These are phyloP conservation scores for Achlya flavicornis DNA, from an alignment of 2,888 invertebrate genomes.

Conservation along the genomic window DNA sequence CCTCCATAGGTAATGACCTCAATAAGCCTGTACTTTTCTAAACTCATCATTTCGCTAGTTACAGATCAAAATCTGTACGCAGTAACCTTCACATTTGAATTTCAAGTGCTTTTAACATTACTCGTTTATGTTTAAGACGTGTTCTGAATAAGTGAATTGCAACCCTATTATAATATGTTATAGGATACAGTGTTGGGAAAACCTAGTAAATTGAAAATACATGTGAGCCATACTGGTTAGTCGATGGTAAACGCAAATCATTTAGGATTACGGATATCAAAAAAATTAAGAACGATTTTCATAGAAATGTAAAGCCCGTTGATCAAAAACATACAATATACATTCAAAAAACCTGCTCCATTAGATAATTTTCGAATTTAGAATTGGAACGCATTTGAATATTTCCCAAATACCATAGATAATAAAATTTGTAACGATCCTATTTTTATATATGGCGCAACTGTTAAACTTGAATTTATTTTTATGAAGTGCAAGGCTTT, in stretches of 20 bases:
- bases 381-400: conserved; percentile 28
- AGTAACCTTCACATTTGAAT: conserved; percentile 50
- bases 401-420: conserved; percentile 29
- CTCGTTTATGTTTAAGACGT: conserved; percentile 4
- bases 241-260: neutral
- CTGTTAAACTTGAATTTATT: neutral
- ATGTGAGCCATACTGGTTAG: neutral
- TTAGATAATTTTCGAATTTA: conserved; percentile 5
- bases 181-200: neutral
- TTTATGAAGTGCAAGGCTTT: conserved; percentile 9
- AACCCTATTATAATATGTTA: neutral
- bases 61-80: conserved; percentile 49
- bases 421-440: conserved; percentile 28
- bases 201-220: neutral
- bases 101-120: conserved; percentile 11
- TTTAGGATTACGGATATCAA: neutral
- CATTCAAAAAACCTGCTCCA: neutral
- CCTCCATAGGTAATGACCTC: conserved; percentile 53
- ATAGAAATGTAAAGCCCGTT: neutral
- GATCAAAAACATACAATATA: too few relatives aligned
- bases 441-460: conserved; percentile 25
- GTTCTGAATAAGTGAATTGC: conserved; percentile 1
- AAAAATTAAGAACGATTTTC: neutral
- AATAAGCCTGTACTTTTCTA: conserved; percentile 39
- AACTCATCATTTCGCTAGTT: conserved; percentile 54